Evolutionary conservation across 2,797 vertebrate genomes (phyloP).

Genomic region (Dendrocincla fuliginosa): DNA sequence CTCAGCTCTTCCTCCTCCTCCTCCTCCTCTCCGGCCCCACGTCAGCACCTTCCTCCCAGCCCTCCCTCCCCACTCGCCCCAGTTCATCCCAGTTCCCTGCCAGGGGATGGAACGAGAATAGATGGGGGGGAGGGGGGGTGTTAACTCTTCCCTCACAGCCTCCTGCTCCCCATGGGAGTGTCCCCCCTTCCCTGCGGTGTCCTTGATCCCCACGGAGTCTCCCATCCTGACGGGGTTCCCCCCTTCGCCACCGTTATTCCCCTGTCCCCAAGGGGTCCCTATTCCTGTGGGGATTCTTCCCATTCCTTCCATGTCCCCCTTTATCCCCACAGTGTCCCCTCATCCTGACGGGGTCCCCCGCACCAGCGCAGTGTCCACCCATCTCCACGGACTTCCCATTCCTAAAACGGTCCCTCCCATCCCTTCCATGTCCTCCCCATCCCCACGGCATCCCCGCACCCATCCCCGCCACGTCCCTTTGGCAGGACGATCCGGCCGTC

Average conservation of each 20-base stretch:
- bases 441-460: neutral
- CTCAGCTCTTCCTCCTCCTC: neutral
- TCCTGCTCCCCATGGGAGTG: neutral
- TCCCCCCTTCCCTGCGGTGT: neutral
- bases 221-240: neutral
- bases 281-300: neutral
- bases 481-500: neutral
- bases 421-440: too few species aligned
- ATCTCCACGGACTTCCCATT: neutral
- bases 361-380: too few species aligned
- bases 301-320: neutral
- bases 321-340: neutral
- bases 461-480: neutral
- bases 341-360: neutral
- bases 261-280: too few species aligned
- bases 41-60: neutral
- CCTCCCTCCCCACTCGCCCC: neutral
- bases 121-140: too few species aligned
- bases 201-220: neutral
- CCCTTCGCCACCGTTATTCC: neutral
- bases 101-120: neutral
- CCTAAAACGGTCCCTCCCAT: neutral
- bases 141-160: neutral
- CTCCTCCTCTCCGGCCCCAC: conserved; percentile 7
- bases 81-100: conserved; percentile 26